These are phyloP conservation scores for Bhutanitis thaidina DNA, from an alignment of 2,888 invertebrate species.

Conservation along the genomic window DNA sequence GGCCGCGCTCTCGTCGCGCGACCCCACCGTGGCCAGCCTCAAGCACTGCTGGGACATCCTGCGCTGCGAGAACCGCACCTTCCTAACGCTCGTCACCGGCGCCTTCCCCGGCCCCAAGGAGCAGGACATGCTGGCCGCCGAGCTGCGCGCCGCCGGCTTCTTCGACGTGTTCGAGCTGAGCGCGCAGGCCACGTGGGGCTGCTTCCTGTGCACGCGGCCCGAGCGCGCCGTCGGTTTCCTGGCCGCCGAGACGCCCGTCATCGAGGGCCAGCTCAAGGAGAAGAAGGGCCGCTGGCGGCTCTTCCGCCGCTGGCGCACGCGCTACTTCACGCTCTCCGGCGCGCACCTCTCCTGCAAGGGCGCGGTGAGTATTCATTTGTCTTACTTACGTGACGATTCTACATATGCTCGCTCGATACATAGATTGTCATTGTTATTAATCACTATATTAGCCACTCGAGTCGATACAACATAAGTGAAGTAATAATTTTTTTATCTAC, in stretches of 20 bases:
- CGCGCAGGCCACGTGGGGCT: conserved; percentile 85
- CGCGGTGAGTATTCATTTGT: conserved; percentile 81
- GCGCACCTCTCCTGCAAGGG: conserved; percentile 93
- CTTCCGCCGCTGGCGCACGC: conserved; percentile 94
- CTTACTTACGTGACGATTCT: no score
- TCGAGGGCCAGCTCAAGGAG: conserved; percentile 94
- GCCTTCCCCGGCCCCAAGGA: conserved; percentile 96
- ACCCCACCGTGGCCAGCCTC: conserved; percentile 89
- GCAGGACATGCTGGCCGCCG: conserved; percentile 91
- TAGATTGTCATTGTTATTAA: no score
- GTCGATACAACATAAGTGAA: no score
- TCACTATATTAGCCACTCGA: no score
- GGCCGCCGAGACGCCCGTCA: conserved; percentile 89
- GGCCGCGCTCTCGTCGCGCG: conserved; percentile 88
- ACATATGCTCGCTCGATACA: no score
- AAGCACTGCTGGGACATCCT: conserved; percentile 97
- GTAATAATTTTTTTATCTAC: neutral
- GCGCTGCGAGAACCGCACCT: conserved; percentile 93
- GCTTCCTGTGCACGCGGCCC: conserved; percentile 96
- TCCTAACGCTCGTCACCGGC: conserved; percentile 94
- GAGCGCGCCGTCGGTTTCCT: conserved; percentile 92
- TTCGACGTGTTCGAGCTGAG: conserved; percentile 95
- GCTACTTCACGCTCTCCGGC: conserved; percentile 96
- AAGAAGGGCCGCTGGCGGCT: conserved; percentile 95
- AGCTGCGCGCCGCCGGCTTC: conserved; percentile 91